Conservation (phyloP, 2,888 invertebrate genomes). For the Apodemia zela region DNA sequence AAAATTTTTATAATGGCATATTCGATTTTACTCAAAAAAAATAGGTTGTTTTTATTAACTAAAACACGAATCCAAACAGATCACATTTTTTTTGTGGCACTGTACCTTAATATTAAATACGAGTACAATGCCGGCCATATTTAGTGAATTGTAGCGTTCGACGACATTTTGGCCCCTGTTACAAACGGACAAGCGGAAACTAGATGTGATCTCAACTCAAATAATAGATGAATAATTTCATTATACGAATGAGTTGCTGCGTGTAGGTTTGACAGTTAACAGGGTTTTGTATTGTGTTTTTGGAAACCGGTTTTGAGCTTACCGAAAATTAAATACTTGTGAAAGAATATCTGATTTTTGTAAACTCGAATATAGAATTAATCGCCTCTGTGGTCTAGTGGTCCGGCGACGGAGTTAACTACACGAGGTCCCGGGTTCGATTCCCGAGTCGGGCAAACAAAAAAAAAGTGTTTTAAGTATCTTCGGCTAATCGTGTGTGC, state of each 20-base stretch:
- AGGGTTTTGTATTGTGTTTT: constrained; percentile 6
- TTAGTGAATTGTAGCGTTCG: constrained; percentile 6
- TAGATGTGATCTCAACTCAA: constrained; percentile 33
- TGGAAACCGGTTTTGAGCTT: background rate
- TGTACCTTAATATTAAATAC: background rate
- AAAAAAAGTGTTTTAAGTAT: too few species aligned
- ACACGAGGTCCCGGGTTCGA: too few species aligned
- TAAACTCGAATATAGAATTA: too few species aligned
- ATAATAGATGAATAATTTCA: constrained; percentile 34
- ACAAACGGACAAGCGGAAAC: constrained; percentile 34
- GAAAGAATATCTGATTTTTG: background rate
- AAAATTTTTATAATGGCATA: too few species aligned
- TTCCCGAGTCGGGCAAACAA: too few species aligned
- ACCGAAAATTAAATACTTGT: background rate
- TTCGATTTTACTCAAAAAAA: too few species aligned
- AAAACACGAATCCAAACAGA: too few species aligned
- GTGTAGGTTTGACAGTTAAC: constrained; percentile 15
- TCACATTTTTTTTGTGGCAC: background rate
- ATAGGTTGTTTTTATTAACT: too few species aligned
- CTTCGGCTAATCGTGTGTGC: too few species aligned
- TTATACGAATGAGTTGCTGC: constrained; percentile 27
- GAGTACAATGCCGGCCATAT: constrained; percentile 8
- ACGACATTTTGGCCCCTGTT: constrained; percentile 9
- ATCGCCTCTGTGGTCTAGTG: too few species aligned
- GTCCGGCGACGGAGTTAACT: too few species aligned